Evolutionary conservation across 2,888 invertebrate species (phyloP).

Genomic region (Euzetes globulus): DNA sequence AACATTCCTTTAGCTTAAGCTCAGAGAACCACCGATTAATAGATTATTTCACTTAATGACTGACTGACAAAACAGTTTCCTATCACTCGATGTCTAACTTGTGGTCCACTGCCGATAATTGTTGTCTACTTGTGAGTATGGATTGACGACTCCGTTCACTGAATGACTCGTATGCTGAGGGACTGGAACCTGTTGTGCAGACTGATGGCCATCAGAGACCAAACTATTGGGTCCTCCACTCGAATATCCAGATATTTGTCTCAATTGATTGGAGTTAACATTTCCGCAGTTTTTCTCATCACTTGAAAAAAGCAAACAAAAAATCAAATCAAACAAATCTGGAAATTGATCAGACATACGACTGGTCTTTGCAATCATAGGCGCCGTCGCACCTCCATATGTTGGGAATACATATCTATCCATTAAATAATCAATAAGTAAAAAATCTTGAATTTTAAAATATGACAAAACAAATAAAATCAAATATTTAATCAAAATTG

Average conservation of each 20-base stretch:
- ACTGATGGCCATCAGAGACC: not conserved
- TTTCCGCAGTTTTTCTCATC: constrained; percentile 30
- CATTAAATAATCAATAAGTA: not conserved
- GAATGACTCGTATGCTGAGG: not conserved
- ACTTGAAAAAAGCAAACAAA: not conserved
- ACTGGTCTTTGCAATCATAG: constrained; percentile 36
- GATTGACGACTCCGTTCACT: not conserved
- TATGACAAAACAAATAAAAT: not conserved
- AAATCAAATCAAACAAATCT: not conserved
- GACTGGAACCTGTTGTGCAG: not conserved
- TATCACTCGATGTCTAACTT: too few species aligned
- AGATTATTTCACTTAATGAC: too few species aligned
- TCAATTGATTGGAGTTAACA: constrained; percentile 9
- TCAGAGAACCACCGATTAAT: too few species aligned
- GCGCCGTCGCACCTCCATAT: constrained; percentile 38
- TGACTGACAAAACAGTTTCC: too few species aligned
- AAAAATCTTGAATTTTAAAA: not conserved
- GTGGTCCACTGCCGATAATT: not conserved
- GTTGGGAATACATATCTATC: constrained; percentile 35
- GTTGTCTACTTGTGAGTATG: not conserved
- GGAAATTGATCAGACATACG: not conserved
- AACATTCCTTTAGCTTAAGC: too few species aligned
- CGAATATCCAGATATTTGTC: not conserved
- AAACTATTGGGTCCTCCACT: not conserved
- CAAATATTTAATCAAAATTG: not conserved